phyloP scores from a whole-genome alignment of 2,797 vertebrate genomes.

The Periparus ater region DNA sequence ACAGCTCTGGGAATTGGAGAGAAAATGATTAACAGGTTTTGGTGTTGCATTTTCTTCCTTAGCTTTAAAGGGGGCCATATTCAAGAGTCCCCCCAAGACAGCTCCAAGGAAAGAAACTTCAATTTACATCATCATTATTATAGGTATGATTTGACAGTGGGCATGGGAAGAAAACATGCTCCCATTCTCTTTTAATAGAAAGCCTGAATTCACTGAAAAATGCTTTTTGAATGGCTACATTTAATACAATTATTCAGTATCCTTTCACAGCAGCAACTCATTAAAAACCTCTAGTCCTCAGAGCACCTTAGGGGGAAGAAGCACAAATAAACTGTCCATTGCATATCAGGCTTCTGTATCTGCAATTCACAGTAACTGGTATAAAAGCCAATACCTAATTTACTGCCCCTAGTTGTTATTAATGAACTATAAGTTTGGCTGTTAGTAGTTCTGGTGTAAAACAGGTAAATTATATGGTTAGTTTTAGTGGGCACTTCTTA shows the following conservation, averaged over 20 bases:
- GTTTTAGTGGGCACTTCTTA: neutral
- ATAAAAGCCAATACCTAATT: neutral
- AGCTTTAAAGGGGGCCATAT: neutral
- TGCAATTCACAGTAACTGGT: neutral
- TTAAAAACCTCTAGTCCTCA: neutral
- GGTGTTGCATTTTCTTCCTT: neutral
- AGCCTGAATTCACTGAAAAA: neutral
- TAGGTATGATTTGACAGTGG: neutral
- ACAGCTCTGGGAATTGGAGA: neutral
- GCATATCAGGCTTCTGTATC: neutral
- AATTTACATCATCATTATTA: neutral
- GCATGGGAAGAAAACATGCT: neutral
- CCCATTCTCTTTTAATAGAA: neutral
- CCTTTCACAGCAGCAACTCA: neutral
- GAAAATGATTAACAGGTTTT: neutral
- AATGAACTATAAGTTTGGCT: neutral
- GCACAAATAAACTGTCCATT: neutral
- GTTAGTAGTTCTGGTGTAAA: neutral
- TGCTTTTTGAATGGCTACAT: neutral
- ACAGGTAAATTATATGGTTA: neutral
- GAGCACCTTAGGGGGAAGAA: neutral
- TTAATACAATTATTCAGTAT: neutral
- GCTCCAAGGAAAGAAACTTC: neutral
- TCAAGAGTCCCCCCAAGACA: neutral
- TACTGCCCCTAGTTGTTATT: neutral